Evolutionary conservation across 2,797 vertebrate species (phyloP), one percentile per base, ranked within the genome.

Genomic region (Sebastes minor): DNA sequence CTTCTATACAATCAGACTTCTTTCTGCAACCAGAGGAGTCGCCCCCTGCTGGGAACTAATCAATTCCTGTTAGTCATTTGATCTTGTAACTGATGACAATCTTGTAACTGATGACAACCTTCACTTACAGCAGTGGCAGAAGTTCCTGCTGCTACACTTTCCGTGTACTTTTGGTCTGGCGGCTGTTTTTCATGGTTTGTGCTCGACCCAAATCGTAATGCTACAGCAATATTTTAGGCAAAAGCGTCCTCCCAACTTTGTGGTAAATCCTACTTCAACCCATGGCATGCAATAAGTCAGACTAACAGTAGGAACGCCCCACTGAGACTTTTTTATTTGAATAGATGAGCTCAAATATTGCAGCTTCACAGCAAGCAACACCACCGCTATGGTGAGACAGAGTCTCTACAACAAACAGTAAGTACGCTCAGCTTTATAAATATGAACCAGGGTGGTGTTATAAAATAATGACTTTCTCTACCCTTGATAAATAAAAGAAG

Each of bases 401-500:
- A 59, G 38, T 28, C 46, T 46, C 46, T 20, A 30, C 46, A 62
- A 52, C 32, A 62, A 73, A 74, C 18, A 13, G 18, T 6, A n/a
- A 35, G 30, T 35, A 7, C 35, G 74, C 11, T 74, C 60, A 61
- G 32, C 35, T 61, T 79, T 30, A 38, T 42, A 20, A 74, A 65
- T 70, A 72, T 64, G 42, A 76, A 64, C 23, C 23, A 4, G 18
- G 63, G 46, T 30, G 3, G 6, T 22, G 42, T n/a, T 52, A 28
- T 14, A 76, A 76, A 57, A 75, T 73, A 71, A 78, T 74, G 10
- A 25, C 74, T 63, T 11, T 73, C 2, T 33, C 18, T 16, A 70
- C 57, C 9, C 20, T 35, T 70, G 28, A 74, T 84, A 18, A 78
- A 70, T 63, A 69, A 80, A 86, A 83, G 74, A 59, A 71, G 22